phyloP scores from a whole-genome alignment of 2,797 vertebrate species.

The Sphenopsis melanotis region DNA sequence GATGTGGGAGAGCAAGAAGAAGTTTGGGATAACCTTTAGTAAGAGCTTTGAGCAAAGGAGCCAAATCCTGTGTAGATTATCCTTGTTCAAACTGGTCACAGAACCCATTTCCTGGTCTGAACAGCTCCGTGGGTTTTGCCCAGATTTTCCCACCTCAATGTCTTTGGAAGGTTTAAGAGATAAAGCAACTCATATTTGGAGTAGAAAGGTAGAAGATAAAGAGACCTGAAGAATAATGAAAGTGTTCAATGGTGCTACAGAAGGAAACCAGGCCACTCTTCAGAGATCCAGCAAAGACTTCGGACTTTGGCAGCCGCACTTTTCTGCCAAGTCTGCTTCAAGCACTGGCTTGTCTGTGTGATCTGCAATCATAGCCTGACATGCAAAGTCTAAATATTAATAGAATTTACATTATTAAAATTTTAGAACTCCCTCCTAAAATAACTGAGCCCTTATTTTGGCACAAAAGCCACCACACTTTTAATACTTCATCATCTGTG shows the following conservation, averaged over 20 bases:
- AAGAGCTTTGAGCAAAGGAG: not conserved
- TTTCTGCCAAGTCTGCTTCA: not conserved
- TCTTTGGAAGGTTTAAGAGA: not conserved
- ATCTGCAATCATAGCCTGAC: not conserved
- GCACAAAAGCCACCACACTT: not conserved
- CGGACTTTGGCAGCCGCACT: not conserved
- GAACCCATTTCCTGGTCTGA: not conserved
- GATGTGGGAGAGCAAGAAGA: not conserved
- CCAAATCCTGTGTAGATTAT: not conserved
- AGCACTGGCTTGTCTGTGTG: not conserved
- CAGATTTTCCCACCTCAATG: not conserved
- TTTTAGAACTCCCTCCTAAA: not conserved
- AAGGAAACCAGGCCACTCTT: not conserved
- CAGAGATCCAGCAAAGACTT: not conserved
- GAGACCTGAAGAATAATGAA: not conserved
- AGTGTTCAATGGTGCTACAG: not conserved
- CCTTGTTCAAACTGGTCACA: not conserved
- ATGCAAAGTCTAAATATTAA: not conserved
- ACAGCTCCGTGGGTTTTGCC: not conserved
- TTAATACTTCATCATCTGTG: not conserved
- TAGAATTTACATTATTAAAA: not conserved
- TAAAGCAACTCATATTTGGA: not conserved
- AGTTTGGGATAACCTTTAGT: not conserved
- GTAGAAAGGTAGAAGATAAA: not conserved
- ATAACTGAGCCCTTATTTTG: not conserved